Percentiles rank a stretch among this genome's conserved stretches.
These are phyloP conservation scores for Eunapius fragilis DNA, from an alignment of 37 sponge, comb jelly and placozoan species.

Conservation along the genomic window DNA sequence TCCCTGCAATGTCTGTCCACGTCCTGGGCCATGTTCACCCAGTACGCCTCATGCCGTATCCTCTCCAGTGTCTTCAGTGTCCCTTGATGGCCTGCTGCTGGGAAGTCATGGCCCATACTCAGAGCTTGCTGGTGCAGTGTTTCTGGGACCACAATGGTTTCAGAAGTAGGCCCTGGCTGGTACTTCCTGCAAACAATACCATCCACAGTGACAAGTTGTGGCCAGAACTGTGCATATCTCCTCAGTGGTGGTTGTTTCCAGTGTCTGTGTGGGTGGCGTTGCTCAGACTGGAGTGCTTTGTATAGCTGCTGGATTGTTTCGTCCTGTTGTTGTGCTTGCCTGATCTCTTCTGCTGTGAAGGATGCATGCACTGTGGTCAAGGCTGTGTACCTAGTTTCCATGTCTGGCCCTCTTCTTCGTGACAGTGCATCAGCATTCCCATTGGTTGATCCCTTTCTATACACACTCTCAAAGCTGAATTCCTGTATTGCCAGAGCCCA, in stretches of 20 bases:
- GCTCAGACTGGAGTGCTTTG: too few relatives aligned
- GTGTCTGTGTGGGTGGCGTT: background rate
- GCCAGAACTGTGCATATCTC: slow-evolving; percentile 57
- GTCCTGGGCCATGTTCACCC: slow-evolving; percentile 58
- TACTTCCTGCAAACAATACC: slow-evolving; percentile 52
- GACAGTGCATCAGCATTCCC: slow-evolving; percentile 71
- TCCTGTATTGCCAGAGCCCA: slow-evolving; percentile 57
- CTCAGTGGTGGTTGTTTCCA: slow-evolving; percentile 39
- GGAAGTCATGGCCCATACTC: slow-evolving; percentile 11
- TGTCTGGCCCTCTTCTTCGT: background rate
- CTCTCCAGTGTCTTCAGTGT: slow-evolving; percentile 52
- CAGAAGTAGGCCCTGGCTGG: slow-evolving; percentile 11
- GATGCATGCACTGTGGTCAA: too few relatives aligned
- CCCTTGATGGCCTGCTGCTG: slow-evolving; percentile 58
- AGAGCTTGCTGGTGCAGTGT: slow-evolving; percentile 4
- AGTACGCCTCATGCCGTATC: slow-evolving; percentile 34
- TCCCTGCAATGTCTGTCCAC: slow-evolving; percentile 33
- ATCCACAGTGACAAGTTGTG: slow-evolving; percentile 28
- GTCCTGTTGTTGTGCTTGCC: too few relatives aligned
- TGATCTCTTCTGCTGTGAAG: too few relatives aligned
- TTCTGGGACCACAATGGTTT: background rate
- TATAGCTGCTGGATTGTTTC: too few relatives aligned
- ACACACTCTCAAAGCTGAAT: slow-evolving; percentile 33
- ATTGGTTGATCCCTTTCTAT: slow-evolving; percentile 45
- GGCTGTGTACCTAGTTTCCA: too few relatives aligned